Evolutionary conservation across 2,797 vertebrate species (phyloP).

Genomic region (Nasua narica): DNA sequence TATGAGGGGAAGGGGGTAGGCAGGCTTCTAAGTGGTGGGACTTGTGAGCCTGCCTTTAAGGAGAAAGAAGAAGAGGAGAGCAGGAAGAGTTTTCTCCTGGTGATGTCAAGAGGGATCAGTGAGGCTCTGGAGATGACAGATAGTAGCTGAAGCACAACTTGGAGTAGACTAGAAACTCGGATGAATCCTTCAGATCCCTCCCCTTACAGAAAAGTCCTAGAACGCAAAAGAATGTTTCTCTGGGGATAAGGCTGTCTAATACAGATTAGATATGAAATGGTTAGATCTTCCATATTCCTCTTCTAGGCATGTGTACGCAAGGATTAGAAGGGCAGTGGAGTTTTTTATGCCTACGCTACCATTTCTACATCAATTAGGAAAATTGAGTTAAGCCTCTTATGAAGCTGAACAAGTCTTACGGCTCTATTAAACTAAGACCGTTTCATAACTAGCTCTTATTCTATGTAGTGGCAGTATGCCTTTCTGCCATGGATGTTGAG

Average conservation of each 20-base stretch:
- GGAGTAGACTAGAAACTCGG: background rate
- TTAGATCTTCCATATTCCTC: conserved; percentile 35
- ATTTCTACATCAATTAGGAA: conserved; percentile 29
- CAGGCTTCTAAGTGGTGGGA: background rate
- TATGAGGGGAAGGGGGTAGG: background rate
- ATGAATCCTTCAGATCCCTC: background rate
- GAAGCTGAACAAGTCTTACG: background rate
- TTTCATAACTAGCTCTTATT: conserved; percentile 9
- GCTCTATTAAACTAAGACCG: background rate
- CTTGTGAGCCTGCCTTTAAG: background rate
- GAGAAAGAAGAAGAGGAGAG: background rate
- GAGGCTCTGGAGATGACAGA: background rate
- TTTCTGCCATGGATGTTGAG: background rate
- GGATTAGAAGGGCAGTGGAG: background rate
- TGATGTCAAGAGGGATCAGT: background rate
- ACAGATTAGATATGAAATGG: background rate
- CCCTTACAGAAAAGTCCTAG: conserved; percentile 21
- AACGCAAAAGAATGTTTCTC: conserved; percentile 47
- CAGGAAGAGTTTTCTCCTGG: background rate
- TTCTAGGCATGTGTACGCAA: background rate
- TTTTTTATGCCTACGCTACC: background rate
- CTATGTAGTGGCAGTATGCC: background rate
- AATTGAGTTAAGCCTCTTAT: conserved; percentile 10
- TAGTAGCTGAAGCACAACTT: background rate
- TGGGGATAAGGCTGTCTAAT: conserved; percentile 32